Percentiles rank a stretch among this genome's conserved stretches.
phyloP scores from a whole-genome alignment of 2,113 vertebrate genomes.

The Microcebus griseorufus region DNA sequence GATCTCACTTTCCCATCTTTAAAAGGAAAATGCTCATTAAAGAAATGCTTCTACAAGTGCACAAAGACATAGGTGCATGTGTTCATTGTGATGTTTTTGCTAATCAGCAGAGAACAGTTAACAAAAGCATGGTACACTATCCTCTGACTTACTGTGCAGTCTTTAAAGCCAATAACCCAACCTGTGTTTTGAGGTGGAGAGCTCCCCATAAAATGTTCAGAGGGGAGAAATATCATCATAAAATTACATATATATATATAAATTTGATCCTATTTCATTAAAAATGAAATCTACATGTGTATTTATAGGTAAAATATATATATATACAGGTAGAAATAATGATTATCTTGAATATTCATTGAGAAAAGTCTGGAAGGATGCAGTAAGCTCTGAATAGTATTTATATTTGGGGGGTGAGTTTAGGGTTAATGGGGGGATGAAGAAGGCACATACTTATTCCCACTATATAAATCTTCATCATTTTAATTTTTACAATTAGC shows the following conservation, averaged over 20 bases:
- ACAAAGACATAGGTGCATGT: not conserved
- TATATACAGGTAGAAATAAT: not conserved
- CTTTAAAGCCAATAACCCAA: not conserved
- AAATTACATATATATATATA: not conserved
- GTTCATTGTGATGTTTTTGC: not conserved
- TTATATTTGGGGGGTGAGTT: not conserved
- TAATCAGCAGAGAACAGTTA: not conserved
- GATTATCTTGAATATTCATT: constrained; percentile 34
- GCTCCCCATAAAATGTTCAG: not conserved
- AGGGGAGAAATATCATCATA: not conserved
- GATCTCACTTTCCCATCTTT: not conserved
- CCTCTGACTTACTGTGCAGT: not conserved
- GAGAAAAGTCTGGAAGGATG: not conserved
- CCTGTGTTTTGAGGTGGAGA: not conserved
- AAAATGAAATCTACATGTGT: not conserved
- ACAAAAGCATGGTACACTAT: not conserved
- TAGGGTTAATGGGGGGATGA: not conserved
- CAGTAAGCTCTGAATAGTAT: not conserved
- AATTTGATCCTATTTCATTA: not conserved
- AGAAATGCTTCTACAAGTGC: not conserved
- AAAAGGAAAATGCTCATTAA: not conserved
- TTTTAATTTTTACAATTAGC: constrained; percentile 13
- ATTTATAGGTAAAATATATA: not conserved
- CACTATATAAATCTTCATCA: not conserved
- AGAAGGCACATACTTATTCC: not conserved